Evolutionary conservation across 2,888 invertebrate species (phyloP).

Genomic region (Netelia virgata): DNA sequence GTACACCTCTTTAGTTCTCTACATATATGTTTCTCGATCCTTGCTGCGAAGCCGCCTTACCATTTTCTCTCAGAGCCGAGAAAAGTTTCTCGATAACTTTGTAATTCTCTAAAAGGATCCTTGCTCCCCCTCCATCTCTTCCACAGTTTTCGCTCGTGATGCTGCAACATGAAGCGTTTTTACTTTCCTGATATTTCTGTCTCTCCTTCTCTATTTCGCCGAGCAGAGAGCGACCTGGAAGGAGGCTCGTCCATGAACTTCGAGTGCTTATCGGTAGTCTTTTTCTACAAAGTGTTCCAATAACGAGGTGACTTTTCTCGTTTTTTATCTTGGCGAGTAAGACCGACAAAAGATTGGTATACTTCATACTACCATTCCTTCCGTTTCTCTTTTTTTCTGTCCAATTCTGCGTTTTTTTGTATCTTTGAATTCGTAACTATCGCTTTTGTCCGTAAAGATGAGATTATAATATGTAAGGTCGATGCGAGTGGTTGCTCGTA

Average conservation of each 20-base stretch:
- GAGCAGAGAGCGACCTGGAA: neutral
- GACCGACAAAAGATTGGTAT: slow-evolving; percentile 29
- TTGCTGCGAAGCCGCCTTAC: slow-evolving; percentile 9
- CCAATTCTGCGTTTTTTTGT: neutral
- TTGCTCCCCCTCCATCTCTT: slow-evolving; percentile 27
- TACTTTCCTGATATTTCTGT: slow-evolving; percentile 18
- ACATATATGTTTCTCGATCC: slow-evolving; percentile 20
- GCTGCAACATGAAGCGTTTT: slow-evolving; percentile 46
- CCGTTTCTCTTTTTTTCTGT: neutral
- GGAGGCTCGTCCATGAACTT: neutral
- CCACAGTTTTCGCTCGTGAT: slow-evolving; percentile 50
- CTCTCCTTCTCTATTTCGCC: slow-evolving; percentile 12
- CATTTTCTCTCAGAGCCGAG: slow-evolving; percentile 46
- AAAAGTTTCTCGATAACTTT: slow-evolving; percentile 80
- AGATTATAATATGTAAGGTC: no score
- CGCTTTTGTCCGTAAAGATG: no score
- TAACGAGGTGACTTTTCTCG: slow-evolving; percentile 4
- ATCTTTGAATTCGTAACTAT: neutral
- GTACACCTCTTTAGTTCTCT: slow-evolving; percentile 34
- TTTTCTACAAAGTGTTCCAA: slow-evolving; percentile 13
- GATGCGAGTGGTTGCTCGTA: neutral
- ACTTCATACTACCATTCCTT: slow-evolving; percentile 1
- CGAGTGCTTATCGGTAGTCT: slow-evolving; percentile 23
- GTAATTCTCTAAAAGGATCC: slow-evolving; percentile 79
- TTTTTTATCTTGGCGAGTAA: slow-evolving; percentile 20